phyloP scores from a whole-genome alignment of 2,113 vertebrate species.

The Alectura lathami region DNA sequence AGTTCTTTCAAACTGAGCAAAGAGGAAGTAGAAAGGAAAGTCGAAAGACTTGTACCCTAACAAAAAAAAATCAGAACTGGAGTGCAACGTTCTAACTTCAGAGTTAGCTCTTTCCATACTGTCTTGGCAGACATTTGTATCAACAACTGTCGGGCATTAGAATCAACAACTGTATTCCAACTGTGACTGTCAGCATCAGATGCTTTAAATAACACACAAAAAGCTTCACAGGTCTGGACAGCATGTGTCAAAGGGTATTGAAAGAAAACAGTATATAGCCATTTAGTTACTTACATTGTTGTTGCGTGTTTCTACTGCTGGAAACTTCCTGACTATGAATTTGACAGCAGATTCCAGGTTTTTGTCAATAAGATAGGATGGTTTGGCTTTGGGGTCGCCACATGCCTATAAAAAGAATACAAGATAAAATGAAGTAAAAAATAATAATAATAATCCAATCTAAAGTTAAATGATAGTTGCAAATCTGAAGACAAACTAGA shows the following conservation, averaged over 20 bases:
- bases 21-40: not conserved
- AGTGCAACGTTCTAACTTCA: not conserved
- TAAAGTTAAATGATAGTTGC: conserved; percentile 45
- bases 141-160: not conserved
- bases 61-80: not conserved
- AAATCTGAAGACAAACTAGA: conserved; percentile 75
- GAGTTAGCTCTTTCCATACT: not conserved
- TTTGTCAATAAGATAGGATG: conserved; percentile 98
- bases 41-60: not conserved
- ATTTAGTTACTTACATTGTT: conserved; percentile 90
- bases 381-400: conserved; percentile 97
- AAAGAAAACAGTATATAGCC: not conserved
- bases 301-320: conserved; percentile 96
- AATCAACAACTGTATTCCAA: not conserved
- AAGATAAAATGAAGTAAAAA: conserved; percentile 68
- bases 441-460: conserved; percentile 45
- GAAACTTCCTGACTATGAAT: conserved; percentile 98
- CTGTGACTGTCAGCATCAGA: not conserved
- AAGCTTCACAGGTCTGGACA: not conserved
- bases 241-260: not conserved
- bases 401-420: conserved; percentile 87
- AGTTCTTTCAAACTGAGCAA: not conserved
- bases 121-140: not conserved
- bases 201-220: not conserved
- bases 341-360: conserved; percentile 98